phyloP scores from a whole-genome alignment of 2,797 vertebrate species.

The Geotria australis region DNA sequence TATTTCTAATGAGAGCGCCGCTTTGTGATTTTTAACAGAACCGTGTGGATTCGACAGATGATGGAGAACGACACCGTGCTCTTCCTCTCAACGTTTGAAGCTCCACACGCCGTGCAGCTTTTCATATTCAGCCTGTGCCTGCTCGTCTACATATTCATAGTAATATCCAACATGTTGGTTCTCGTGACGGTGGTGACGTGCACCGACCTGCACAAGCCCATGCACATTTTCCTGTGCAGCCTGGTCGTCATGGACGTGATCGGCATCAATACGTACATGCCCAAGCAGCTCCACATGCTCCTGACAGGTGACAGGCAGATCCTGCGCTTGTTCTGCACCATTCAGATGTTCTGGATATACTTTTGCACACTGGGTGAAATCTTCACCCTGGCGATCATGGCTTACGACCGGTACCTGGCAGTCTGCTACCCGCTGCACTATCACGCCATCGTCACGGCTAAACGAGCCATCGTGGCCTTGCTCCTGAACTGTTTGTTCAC shows the following conservation, averaged over 20 bases:
- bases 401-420: constrained; percentile 11
- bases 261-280: constrained; percentile 8
- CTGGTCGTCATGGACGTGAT: constrained; percentile 10
- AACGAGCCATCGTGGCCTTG: constrained; percentile 3
- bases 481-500: too few relatives aligned
- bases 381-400: constrained; percentile 11
- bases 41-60: too few relatives aligned
- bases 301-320: constrained; percentile 5
- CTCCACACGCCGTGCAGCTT: too few relatives aligned
- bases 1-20: too few relatives aligned
- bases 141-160: too few relatives aligned
- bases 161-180: too few relatives aligned
- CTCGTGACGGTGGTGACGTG: too few relatives aligned
- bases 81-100: too few relatives aligned
- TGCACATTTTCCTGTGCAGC: constrained; percentile 12
- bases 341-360: constrained; percentile 11
- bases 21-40: too few relatives aligned
- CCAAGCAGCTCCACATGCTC: constrained; percentile 8
- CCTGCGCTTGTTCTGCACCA: constrained; percentile 7
- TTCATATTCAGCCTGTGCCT: too few relatives aligned
- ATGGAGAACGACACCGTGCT: too few relatives aligned
- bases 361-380: constrained; percentile 11
- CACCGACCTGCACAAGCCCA: constrained; percentile 8
- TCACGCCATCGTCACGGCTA: constrained; percentile 4
- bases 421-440: constrained; percentile 12